Evolutionary conservation across 2,888 invertebrate genomes (phyloP).

Genomic region (Acrobasis consociella): DNA sequence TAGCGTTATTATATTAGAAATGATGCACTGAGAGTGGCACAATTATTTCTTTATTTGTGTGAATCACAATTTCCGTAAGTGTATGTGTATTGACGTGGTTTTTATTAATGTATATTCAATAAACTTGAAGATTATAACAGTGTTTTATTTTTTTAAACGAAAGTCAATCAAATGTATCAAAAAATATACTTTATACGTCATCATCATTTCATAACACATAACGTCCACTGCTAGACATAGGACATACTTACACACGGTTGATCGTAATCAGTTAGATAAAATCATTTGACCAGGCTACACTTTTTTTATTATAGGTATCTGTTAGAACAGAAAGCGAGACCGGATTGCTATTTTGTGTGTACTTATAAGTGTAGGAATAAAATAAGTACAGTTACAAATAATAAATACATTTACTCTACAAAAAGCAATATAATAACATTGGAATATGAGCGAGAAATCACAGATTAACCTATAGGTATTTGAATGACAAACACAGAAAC

Average conservation of each 20-base stretch:
- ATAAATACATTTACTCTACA: conserved; percentile 21
- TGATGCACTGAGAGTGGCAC: conserved; percentile 62
- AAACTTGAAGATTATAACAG: conserved; percentile 51
- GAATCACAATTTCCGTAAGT: conserved; percentile 62
- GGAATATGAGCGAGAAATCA: conserved; percentile 12
- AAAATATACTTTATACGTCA: too few species aligned
- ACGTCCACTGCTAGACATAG: too few species aligned
- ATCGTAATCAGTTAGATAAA: background rate
- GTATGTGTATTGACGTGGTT: conserved; percentile 75
- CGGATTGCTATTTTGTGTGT: background rate
- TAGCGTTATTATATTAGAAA: conserved; percentile 31
- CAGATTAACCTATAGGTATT: background rate
- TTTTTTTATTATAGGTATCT: too few species aligned
- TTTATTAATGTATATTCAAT: conserved; percentile 75
- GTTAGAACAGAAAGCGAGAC: too few species aligned
- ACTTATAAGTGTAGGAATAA: background rate
- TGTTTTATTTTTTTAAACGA: conserved; percentile 41
- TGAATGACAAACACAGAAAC: background rate
- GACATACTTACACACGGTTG: too few species aligned
- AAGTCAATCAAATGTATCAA: too few species aligned
- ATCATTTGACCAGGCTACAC: too few species aligned
- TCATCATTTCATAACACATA: too few species aligned
- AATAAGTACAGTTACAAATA: conserved; percentile 18
- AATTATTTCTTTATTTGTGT: conserved; percentile 53
- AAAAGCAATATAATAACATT: conserved; percentile 18